Conservation (phyloP, 2,888 invertebrate species). For the Plemyria rubiginata region DNA sequence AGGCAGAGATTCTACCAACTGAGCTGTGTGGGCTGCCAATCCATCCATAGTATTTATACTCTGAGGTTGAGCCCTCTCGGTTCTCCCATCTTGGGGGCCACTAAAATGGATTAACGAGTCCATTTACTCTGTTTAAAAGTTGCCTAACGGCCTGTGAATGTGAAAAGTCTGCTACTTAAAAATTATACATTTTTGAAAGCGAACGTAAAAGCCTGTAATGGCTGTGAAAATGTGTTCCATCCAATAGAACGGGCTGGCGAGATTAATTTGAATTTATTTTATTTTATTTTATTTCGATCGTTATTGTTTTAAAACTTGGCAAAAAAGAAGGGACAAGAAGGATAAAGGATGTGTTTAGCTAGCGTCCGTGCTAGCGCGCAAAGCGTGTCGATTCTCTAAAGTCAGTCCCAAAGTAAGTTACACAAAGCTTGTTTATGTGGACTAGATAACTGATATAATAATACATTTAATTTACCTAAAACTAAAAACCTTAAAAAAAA, state of each 20-base stretch:
- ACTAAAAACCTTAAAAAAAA: too few species aligned
- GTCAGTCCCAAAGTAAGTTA: too few species aligned
- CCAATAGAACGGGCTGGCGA: slow-evolving; percentile 17
- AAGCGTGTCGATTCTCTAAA: too few species aligned
- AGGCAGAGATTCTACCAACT: too few species aligned
- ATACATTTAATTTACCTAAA: too few species aligned
- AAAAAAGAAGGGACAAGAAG: too few species aligned
- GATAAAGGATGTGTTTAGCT: too few species aligned
- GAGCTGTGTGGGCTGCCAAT: too few species aligned
- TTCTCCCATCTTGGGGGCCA: slow-evolving; percentile 49
- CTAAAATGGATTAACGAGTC: slow-evolving; percentile 50
- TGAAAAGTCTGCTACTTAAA: slow-evolving; percentile 41
- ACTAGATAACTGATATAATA: too few species aligned
- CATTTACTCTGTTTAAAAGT: slow-evolving; percentile 47
- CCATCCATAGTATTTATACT: neutral
- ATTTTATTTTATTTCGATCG: too few species aligned
- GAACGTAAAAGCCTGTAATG: slow-evolving; percentile 28
- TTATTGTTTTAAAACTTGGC: neutral
- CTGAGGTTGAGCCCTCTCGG: slow-evolving; percentile 28
- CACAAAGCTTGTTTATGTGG: too few species aligned
- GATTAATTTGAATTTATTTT: slow-evolving; percentile 28
- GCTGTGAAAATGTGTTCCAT: slow-evolving; percentile 23
- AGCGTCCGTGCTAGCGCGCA: too few species aligned
- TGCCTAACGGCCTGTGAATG: slow-evolving; percentile 43
- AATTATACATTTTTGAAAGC: slow-evolving; percentile 36